These are phyloP conservation scores for Actinia equina DNA, from an alignment of 64 coral and sea anemone species.

Conservation along the genomic window DNA sequence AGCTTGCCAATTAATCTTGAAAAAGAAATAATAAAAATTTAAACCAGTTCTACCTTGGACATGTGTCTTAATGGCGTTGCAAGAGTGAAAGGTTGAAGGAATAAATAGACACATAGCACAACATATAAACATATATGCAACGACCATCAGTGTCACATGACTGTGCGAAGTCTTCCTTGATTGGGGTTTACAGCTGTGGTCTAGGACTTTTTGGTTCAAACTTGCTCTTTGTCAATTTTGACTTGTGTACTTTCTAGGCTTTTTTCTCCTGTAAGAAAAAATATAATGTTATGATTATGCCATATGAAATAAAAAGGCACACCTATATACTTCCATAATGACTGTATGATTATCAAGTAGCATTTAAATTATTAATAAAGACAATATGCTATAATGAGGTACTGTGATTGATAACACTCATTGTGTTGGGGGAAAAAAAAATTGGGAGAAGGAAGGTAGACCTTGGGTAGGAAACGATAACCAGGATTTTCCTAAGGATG, in stretches of 20 bases:
- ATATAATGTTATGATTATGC: too few relatives aligned
- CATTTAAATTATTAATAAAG: too few relatives aligned
- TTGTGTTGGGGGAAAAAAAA: too few relatives aligned
- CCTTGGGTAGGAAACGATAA: too few relatives aligned
- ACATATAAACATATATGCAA: background rate
- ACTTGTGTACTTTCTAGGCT: background rate
- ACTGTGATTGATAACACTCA: too few relatives aligned
- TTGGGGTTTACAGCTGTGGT: background rate
- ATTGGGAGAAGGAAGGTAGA: too few relatives aligned
- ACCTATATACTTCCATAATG: too few relatives aligned
- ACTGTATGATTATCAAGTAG: too few relatives aligned
- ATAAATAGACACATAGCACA: background rate
- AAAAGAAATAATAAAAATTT: background rate
- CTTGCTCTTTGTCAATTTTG: background rate
- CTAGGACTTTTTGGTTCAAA: background rate
- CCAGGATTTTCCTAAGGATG: too few relatives aligned
- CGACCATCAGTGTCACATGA: background rate
- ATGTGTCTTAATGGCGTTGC: slow-evolving; percentile 6
- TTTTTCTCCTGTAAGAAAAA: too few relatives aligned
- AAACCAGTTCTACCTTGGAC: background rate
- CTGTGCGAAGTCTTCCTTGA: background rate
- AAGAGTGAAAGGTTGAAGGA: background rate
- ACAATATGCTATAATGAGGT: too few relatives aligned
- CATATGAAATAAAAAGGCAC: too few relatives aligned
- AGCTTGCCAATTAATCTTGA: background rate